Evolutionary conservation across 2,797 vertebrate genomes (phyloP).

Genomic region (Lycodopsis pacificus): DNA sequence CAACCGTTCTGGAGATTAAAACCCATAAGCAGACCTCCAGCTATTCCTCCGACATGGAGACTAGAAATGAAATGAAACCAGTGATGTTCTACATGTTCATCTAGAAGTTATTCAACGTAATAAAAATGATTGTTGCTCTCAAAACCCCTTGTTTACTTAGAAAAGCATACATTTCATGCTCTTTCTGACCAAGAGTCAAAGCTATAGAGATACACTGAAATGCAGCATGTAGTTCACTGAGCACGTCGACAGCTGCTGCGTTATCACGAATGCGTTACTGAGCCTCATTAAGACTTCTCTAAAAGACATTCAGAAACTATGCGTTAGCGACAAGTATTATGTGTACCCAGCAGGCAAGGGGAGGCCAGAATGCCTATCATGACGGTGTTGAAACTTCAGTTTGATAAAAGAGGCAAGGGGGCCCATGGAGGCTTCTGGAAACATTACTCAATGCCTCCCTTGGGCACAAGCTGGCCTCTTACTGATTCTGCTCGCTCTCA

Average conservation of each 20-base stretch:
- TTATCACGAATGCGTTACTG: neutral
- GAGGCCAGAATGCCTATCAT: neutral
- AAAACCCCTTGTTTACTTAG: slow-evolving; percentile 12
- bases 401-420: slow-evolving; percentile 31
- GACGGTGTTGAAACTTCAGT: slow-evolving; percentile 27
- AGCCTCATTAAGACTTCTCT: neutral
- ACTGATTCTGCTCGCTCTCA: slow-evolving; percentile 31
- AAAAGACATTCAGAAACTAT: neutral
- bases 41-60: neutral
- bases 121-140: slow-evolving; percentile 5
- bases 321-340: neutral
- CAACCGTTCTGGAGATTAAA: neutral
- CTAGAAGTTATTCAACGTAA: neutral
- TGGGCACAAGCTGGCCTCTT: slow-evolving; percentile 29
- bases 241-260: neutral
- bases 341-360: neutral
- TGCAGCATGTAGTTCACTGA: neutral
- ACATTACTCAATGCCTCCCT: slow-evolving; percentile 39
- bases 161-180: neutral
- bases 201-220: neutral
- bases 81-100: neutral
- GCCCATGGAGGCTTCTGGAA: slow-evolving; percentile 13
- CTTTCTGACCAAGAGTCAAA: neutral
- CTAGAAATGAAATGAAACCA: neutral
- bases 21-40: neutral